These are phyloP conservation scores for Felis chaus DNA, from an alignment of 2,113 vertebrate genomes.

Conservation along the genomic window DNA sequence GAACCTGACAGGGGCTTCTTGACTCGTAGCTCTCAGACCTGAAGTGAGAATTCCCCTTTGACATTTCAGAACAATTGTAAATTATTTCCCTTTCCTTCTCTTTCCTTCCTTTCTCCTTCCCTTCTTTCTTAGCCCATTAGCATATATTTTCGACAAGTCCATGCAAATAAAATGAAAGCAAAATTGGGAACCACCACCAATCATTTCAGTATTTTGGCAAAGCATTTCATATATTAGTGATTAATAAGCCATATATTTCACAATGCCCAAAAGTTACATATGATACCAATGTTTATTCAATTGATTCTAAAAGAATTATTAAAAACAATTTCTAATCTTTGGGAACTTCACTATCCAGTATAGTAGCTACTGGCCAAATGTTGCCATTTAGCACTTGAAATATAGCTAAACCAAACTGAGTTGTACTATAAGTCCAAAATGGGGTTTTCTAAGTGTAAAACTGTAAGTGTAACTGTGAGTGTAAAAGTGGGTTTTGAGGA, in stretches of 20 bases:
- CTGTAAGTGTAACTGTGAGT: not conserved
- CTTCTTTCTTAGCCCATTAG: not conserved
- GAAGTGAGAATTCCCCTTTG: conserved; percentile 11
- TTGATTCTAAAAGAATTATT: not conserved
- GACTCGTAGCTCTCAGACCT: not conserved
- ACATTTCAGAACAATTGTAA: not conserved
- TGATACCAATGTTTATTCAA: not conserved
- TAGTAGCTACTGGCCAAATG: no score
- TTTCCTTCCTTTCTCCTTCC: no score
- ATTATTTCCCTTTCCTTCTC: not conserved
- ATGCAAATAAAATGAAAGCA: conserved; percentile 9
- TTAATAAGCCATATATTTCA: not conserved
- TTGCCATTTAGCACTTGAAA: not conserved
- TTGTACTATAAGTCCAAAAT: not conserved
- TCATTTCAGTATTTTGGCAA: not conserved
- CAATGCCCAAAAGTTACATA: not conserved
- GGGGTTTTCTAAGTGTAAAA: not conserved
- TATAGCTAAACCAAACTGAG: not conserved
- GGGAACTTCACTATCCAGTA: not conserved
- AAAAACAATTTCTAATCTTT: not conserved
- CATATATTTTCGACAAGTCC: not conserved
- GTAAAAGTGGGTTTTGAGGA: not conserved
- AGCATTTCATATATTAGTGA: not conserved
- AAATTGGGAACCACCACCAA: not conserved
- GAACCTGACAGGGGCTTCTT: not conserved